phyloP scores from a whole-genome alignment of 2,113 vertebrate genomes.

The Phalacrocorax pelagicus region DNA sequence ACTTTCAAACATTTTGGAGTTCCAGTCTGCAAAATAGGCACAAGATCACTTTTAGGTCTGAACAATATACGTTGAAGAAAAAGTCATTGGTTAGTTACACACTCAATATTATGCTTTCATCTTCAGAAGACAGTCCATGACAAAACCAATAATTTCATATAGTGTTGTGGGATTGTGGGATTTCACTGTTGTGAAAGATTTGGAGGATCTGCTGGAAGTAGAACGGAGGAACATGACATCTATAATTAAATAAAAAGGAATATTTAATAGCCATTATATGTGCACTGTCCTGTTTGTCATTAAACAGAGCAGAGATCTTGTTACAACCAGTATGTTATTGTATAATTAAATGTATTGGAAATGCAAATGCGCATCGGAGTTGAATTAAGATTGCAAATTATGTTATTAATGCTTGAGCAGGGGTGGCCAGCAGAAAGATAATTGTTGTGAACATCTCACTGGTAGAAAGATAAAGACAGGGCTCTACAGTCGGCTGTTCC shows the following conservation, averaged over 20 bases:
- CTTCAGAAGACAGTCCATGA: background rate
- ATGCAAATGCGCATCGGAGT: background rate
- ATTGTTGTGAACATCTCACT: background rate
- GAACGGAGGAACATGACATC: background rate
- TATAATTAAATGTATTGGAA: slow-evolving; percentile 48
- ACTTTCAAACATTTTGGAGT: background rate
- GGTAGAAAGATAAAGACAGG: background rate
- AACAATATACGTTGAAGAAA: background rate
- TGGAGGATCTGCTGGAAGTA: background rate
- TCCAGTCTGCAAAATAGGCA: background rate
- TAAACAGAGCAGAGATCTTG: slow-evolving; percentile 24
- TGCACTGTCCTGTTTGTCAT: background rate
- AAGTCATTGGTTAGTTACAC: background rate
- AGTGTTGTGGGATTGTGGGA: background rate
- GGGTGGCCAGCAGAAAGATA: background rate
- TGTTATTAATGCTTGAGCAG: background rate
- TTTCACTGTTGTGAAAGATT: background rate
- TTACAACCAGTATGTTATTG: background rate
- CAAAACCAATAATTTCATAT: background rate
- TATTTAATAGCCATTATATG: slow-evolving; percentile 8
- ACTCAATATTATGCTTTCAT: background rate
- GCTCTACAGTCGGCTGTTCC: background rate
- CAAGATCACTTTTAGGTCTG: background rate
- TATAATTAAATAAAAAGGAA: slow-evolving; percentile 21
- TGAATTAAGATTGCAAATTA: background rate